phyloP scores from a whole-genome alignment of 2,113 vertebrate species.

The Pseudorasbora parva region DNA sequence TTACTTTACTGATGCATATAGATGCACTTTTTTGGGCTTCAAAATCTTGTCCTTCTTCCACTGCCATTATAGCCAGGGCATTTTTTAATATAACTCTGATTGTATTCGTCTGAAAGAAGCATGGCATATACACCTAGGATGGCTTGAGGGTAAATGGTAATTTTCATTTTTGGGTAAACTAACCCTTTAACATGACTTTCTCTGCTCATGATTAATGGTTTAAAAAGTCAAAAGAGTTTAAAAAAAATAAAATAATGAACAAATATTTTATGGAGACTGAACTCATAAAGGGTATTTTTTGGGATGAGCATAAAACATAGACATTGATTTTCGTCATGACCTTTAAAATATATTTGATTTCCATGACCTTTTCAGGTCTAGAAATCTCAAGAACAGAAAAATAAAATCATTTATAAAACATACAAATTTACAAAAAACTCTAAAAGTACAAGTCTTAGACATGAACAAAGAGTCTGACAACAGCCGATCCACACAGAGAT shows the following conservation, averaged over 20 bases:
- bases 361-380: not conserved
- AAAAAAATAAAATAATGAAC: not conserved
- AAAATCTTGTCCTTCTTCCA: no score
- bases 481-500: no score
- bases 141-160: no score
- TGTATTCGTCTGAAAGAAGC: no score
- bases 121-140: no score
- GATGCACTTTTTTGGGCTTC: no score
- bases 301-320: not conserved
- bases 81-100: no score
- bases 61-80: no score
- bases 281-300: not conserved
- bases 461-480: no score
- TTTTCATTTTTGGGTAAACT: no score
- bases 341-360: not conserved
- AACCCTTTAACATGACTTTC: not conserved
- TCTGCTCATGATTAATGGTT: not conserved
- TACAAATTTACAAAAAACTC: not conserved
- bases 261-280: not conserved
- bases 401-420: not conserved
- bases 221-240: not conserved
- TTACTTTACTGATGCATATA: no score
- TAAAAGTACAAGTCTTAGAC: no score
- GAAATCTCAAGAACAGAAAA: not conserved
- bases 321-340: not conserved